Conservation (phyloP, 2,113 vertebrate genomes). For the Aptenodytes patagonicus region DNA sequence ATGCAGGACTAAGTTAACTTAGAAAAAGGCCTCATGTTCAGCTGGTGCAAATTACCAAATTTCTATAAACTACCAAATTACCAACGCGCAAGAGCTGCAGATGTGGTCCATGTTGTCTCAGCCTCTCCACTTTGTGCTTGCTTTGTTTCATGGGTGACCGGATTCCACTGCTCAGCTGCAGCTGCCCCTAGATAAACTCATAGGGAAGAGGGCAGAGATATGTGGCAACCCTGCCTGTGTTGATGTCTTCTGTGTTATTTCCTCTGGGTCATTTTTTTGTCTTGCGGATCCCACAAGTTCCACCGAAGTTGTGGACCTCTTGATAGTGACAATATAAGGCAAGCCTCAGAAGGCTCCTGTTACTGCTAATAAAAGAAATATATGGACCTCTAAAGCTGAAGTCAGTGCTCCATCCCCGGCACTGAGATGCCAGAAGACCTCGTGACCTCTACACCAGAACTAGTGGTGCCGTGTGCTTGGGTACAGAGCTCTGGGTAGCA, state of each 20-base stretch:
- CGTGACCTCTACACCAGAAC: background rate
- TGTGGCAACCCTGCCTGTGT: background rate
- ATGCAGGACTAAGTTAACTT: background rate
- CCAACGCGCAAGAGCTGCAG: background rate
- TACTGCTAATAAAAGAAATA: background rate
- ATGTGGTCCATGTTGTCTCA: background rate
- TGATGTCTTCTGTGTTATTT: background rate
- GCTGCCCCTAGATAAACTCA: background rate
- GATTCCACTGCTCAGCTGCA: background rate
- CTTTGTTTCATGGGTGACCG: background rate
- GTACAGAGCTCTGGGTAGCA: background rate
- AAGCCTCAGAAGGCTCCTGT: background rate
- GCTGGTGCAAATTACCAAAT: conserved; percentile 28
- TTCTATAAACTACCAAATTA: background rate
- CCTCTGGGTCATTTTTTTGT: background rate
- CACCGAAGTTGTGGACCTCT: background rate
- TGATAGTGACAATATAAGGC: background rate
- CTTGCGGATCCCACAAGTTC: background rate
- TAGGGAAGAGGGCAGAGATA: background rate
- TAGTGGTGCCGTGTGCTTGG: no score
- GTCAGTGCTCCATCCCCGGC: background rate
- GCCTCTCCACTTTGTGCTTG: background rate
- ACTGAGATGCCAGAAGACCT: background rate
- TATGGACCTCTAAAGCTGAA: background rate
- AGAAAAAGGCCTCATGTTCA: background rate